Evolutionary conservation across 2,888 invertebrate species (phyloP).

Genomic region (Eudasyphora cyanicolor): DNA sequence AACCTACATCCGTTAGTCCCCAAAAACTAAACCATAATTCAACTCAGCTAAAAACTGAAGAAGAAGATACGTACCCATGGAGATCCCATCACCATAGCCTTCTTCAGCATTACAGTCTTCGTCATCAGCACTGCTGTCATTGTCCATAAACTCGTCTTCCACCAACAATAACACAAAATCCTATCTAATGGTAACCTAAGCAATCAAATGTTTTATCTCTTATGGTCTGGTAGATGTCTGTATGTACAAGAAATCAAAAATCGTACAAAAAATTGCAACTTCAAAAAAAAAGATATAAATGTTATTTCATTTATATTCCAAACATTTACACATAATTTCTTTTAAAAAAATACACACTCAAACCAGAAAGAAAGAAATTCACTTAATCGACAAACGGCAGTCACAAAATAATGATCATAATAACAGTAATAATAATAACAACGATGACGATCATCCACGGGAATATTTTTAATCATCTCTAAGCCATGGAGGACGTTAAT

Average conservation of each 20-base stretch:
- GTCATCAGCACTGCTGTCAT: background rate
- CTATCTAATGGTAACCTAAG: background rate
- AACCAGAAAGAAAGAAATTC: background rate
- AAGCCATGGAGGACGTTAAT: background rate
- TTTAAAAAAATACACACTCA: background rate
- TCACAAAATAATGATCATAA: background rate
- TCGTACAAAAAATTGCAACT: background rate
- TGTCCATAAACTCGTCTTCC: conserved; percentile 7
- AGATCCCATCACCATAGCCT: too few species aligned
- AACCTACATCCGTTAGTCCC: background rate
- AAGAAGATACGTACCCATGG: background rate
- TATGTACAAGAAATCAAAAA: background rate
- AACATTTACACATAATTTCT: background rate
- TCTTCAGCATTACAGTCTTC: background rate
- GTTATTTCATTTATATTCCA: conserved; percentile 1
- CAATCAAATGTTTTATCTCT: background rate
- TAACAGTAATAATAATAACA: too few species aligned
- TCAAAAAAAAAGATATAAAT: background rate
- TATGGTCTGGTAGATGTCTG: background rate
- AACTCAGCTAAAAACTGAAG: too few species aligned
- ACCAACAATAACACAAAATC: too few species aligned
- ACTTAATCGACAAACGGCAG: background rate
- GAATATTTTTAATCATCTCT: background rate
- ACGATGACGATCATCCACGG: background rate
- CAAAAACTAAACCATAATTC: background rate